These are phyloP conservation scores for Latrodectus geometricus DNA, from an alignment of 1,140 invertebrate species.

Conservation along the genomic window DNA sequence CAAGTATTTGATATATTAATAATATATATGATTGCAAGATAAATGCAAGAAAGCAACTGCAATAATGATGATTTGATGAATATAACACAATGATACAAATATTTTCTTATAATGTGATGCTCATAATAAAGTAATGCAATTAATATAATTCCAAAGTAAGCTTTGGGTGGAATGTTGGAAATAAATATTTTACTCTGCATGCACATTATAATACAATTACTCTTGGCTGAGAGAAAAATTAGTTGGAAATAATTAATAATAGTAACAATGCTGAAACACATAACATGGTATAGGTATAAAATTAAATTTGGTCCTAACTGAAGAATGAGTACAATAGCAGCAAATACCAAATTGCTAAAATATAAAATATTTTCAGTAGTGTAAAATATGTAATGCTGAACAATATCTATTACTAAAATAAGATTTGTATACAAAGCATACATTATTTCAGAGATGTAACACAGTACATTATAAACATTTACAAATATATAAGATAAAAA, in stretches of 20 bases:
- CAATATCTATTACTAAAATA: not conserved
- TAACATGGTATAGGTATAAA: conserved; percentile 4
- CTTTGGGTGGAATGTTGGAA: conserved; percentile 13
- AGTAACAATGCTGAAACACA: not conserved
- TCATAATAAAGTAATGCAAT: not conserved
- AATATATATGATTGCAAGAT: too few relatives aligned
- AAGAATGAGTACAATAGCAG: conserved; percentile 27
- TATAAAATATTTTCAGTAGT: not conserved
- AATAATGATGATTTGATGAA: too few relatives aligned
- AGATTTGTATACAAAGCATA: not conserved
- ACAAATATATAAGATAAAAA: not conserved
- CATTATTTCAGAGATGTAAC: not conserved
- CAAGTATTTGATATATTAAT: too few relatives aligned
- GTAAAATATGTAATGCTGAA: not conserved
- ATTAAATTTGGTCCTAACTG: conserved; percentile 30
- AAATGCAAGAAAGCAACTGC: too few relatives aligned
- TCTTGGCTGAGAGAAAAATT: not conserved
- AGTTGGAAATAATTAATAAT: not conserved
- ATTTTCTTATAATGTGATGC: too few relatives aligned
- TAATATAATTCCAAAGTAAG: conserved; percentile 23
- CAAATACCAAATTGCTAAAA: conserved; percentile 20
- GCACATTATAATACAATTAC: not conserved
- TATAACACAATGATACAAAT: too few relatives aligned
- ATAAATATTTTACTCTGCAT: not conserved
- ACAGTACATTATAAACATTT: not conserved